These are phyloP conservation scores for Leuciscus waleckii DNA, from an alignment of 2,797 vertebrate genomes.

Conservation along the genomic window DNA sequence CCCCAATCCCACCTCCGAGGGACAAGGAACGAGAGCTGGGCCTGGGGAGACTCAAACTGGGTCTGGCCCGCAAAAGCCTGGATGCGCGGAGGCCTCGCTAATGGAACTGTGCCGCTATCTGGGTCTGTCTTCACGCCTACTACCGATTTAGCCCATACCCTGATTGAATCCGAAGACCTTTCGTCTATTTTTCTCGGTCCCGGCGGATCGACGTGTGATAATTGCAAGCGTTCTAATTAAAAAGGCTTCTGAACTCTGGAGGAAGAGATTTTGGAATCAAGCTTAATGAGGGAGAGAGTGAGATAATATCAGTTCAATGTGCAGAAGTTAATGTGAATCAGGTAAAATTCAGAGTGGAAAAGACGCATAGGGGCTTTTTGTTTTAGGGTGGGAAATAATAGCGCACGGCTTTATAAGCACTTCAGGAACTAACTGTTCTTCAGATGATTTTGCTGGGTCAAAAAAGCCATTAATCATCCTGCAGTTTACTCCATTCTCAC, in stretches of 20 bases:
- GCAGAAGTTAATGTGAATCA: constrained; percentile 33
- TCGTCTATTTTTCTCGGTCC: constrained; percentile 76
- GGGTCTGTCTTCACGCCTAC: constrained; percentile 61
- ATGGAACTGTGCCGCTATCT: constrained; percentile 59
- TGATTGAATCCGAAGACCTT: constrained; percentile 61
- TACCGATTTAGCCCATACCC: constrained; percentile 61
- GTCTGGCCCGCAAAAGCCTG: constrained; percentile 46
- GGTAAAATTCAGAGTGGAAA: constrained; percentile 14
- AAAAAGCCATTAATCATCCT: neutral
- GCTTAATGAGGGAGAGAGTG: constrained; percentile 4
- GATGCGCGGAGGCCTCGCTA: constrained; percentile 25
- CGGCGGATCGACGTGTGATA: constrained; percentile 71
- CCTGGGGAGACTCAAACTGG: constrained; percentile 46
- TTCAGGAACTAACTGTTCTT: constrained; percentile 5
- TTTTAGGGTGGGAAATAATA: neutral
- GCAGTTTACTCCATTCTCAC: constrained; percentile 1
- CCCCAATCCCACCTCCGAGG: constrained; percentile 38
- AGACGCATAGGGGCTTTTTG: neutral
- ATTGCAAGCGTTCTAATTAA: constrained; percentile 80
- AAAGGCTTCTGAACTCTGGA: constrained; percentile 70
- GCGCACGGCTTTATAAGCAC: neutral
- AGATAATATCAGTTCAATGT: constrained; percentile 40
- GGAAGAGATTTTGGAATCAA: constrained; percentile 49
- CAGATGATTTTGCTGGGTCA: constrained; percentile 5
- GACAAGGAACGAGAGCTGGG: constrained; percentile 27